phyloP scores from a whole-genome alignment of 1,140 invertebrate genomes.

The Bombyx mandarina region DNA sequence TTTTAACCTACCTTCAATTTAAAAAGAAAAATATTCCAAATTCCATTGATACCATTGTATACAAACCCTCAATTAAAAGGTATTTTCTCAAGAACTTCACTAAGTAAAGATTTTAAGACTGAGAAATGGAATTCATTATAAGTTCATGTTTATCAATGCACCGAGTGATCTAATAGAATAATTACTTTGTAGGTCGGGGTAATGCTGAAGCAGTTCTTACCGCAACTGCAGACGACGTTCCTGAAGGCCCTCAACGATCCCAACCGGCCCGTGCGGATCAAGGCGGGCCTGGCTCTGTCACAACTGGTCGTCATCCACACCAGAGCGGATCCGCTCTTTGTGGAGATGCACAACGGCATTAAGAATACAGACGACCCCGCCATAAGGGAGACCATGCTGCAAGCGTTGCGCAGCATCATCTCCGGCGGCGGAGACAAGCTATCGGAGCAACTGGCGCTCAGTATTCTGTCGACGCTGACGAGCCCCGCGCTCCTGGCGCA shows the following conservation, averaged over 20 bases:
- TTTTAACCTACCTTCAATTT: no score
- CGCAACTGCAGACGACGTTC: slow-evolving; percentile 98
- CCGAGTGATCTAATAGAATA: not conserved
- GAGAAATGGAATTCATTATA: no score
- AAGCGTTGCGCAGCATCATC: slow-evolving; percentile 88
- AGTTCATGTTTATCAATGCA: no score
- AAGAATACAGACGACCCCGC: slow-evolving; percentile 87
- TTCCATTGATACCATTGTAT: no score
- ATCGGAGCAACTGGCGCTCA: slow-evolving; percentile 83
- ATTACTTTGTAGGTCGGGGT: slow-evolving; percentile 78
- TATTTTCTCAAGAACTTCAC: no score
- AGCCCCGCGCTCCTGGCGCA: slow-evolving; percentile 76
- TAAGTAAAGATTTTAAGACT: no score
- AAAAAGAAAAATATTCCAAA: no score
- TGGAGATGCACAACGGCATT: slow-evolving; percentile 89
- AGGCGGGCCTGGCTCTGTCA: slow-evolving; percentile 89
- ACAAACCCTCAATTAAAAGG: no score
- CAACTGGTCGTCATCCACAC: slow-evolving; percentile 93
- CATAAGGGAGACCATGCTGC: slow-evolving; percentile 92
- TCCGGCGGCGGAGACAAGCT: slow-evolving; percentile 90
- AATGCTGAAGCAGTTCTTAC: slow-evolving; percentile 97
- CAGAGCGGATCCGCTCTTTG: slow-evolving; percentile 89
- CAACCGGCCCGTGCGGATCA: slow-evolving; percentile 88
- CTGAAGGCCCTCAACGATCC: slow-evolving; percentile 84
- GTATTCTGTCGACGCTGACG: slow-evolving; percentile 82